These are phyloP conservation scores for Augiades crinisus DNA, from an alignment of 2,888 invertebrate species.

Conservation along the genomic window DNA sequence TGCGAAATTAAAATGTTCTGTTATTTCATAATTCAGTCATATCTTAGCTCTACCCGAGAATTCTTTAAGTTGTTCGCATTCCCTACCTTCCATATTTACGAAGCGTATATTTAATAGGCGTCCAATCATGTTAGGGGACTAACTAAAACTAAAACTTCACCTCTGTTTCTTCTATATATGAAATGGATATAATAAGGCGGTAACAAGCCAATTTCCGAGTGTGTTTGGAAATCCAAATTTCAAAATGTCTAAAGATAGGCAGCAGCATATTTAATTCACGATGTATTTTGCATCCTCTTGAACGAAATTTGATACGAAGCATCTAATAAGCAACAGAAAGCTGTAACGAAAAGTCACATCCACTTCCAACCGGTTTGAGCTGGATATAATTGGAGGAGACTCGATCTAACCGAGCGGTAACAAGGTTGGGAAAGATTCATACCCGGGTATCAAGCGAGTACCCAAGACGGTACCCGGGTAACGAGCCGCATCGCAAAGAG, in stretches of 20 bases:
- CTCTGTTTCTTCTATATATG: background rate
- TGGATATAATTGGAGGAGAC: slow-evolving; percentile 76
- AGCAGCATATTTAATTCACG: background rate
- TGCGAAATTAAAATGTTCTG: no score
- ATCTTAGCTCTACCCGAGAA: no score
- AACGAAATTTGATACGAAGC: background rate
- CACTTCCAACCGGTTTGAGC: slow-evolving; percentile 62
- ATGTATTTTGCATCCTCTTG: no score
- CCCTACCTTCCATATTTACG: no score
- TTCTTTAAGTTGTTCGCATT: no score
- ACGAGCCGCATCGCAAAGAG: slow-evolving; percentile 24
- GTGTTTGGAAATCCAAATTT: background rate
- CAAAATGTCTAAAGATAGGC: background rate
- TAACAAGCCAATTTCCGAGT: background rate
- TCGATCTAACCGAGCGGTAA: slow-evolving; percentile 73
- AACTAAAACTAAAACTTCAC: background rate
- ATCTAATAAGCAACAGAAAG: slow-evolving; percentile 25
- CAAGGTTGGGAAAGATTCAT: slow-evolving; percentile 37
- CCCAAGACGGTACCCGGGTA: slow-evolving; percentile 28
- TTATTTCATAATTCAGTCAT: no score
- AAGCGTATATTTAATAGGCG: no score
- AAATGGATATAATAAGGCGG: background rate
- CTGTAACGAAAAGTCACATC: slow-evolving; percentile 54
- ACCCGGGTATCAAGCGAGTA: slow-evolving; percentile 50
- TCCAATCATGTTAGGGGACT: background rate